phyloP scores from a whole-genome alignment of 2,113 vertebrate genomes.

The Nerophis lumbriciformis region DNA sequence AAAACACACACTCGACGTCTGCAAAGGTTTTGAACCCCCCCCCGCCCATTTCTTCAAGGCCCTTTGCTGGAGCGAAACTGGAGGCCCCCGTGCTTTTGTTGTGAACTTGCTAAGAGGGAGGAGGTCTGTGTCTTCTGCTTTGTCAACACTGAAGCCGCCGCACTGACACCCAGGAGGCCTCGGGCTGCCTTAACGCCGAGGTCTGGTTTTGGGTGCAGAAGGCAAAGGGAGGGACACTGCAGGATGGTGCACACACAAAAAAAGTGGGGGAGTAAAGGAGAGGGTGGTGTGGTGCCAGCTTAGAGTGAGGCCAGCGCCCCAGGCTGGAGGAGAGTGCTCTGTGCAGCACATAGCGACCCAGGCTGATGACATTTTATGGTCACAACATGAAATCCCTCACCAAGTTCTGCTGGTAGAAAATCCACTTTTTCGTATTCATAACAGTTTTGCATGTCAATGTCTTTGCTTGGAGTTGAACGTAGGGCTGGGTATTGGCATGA shows the following conservation, averaged over 20 bases:
- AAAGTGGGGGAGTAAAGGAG: conserved; percentile 30
- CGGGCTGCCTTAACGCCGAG: conserved; percentile 34
- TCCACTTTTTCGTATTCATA: conserved; percentile 42
- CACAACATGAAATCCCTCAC: conserved; percentile 69
- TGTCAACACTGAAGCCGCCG: conserved; percentile 67
- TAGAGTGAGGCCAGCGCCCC: conserved; percentile 58
- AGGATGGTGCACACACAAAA: conserved; percentile 39
- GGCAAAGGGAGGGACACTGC: conserved; percentile 46
- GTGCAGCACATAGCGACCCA: conserved; percentile 62
- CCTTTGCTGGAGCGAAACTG: not conserved
- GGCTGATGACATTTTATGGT: conserved; percentile 76
- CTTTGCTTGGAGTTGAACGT: not conserved
- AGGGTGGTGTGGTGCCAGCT: conserved; percentile 47
- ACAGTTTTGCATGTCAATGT: conserved; percentile 23
- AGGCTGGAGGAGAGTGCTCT: conserved; percentile 61
- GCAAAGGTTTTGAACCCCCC: conserved; percentile 25
- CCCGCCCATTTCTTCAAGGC: not conserved
- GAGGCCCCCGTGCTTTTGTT: conserved; percentile 3
- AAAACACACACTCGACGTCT: conserved; percentile 28
- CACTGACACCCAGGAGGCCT: conserved; percentile 61
- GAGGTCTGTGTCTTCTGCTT: conserved; percentile 70
- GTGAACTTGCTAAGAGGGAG: conserved; percentile 39
- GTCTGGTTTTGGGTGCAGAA: conserved; percentile 20
- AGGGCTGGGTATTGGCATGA: not conserved
- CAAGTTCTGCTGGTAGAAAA: conserved; percentile 58